phyloP scores from a whole-genome alignment of 2,888 invertebrate genomes.

The Amphiduros pacificus region DNA sequence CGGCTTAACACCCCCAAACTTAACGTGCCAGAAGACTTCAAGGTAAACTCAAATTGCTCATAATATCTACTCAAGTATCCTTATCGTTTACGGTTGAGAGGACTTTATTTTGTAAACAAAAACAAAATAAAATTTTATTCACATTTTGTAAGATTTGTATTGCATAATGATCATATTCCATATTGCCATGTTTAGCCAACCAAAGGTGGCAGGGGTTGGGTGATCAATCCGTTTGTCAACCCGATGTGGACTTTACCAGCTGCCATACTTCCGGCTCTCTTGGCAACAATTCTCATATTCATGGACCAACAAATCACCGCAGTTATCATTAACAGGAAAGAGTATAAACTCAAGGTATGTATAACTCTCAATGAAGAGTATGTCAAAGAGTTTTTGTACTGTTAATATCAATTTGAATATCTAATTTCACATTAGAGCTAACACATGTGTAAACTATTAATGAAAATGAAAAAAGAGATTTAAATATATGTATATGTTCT shows the following conservation, averaged over 20 bases:
- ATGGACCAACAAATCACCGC: conserved; percentile 99
- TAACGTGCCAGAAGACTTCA: conserved; percentile 67
- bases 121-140: no score
- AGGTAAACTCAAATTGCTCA: conserved; percentile 6
- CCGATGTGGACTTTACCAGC: conserved; percentile 82
- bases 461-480: no score
- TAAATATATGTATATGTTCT: no score
- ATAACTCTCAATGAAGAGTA: background rate
- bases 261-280: conserved; percentile 83
- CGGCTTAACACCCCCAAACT: conserved; percentile 93
- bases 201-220: conserved; percentile 42
- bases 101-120: no score
- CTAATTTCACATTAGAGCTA: no score
- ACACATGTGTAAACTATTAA: no score
- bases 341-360: conserved; percentile 73
- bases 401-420: no score
- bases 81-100: no score
- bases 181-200: conserved; percentile 37
- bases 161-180: no score
- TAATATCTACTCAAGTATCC: background rate
- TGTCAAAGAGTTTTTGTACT: no score
- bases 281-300: conserved; percentile 96
- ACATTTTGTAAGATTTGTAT: no score
- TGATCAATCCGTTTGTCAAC: conserved; percentile 48
- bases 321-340: conserved; percentile 96